Base-by-base conservation (phyloP, 2,888 invertebrate genomes). In the Cerastis rubricosa region DNA sequence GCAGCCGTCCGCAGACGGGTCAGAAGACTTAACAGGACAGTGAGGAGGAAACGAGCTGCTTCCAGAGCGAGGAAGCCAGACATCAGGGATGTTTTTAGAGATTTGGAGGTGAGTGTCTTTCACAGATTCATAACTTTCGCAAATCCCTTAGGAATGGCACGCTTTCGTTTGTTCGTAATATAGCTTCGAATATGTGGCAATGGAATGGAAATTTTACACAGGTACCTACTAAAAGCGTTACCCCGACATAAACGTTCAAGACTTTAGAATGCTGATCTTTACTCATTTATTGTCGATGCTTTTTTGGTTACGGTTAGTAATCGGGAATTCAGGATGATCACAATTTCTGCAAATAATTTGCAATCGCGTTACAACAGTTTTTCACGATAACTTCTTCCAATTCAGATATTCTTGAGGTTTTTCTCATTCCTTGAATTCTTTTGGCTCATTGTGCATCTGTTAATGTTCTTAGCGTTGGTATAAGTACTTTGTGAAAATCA, bases 21-120 rank as follows among this genome's bases (percentile, higher is more conserved):
- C 47, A 97, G 97, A 74, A 97, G 98, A 17, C 97, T 98, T 76
- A 98, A 98, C 94, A 97, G 98, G 82, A 98, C 98, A 1, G 97
- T 98, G 51, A 97, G 98, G 72, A 97, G 97, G 89, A 94, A 96
- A 81, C 96, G 97, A 70, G 97, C 97, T 1, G 96, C 96, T 54
- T 94, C 95, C 29, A 90, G 96, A 69, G 94, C 98, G n/a, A 97
- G 97, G 80, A 98, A 98, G 89, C 98, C 98, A 22, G 98, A 99
- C 92, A 98, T 98, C 80, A 95, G 98, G 88, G 98, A 98, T 94
- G 98, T 99, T 71, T 98, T 98, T 91, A 97, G 98, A 93, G 98
- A 98, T 94, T 97, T 98, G 85, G 98, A 98, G 97, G 98, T 98
- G 90, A 95, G 95, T 89, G 47, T 2, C 40, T 45, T 61, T 6